Percentiles rank a stretch among this genome's conserved stretches.
Conservation (phyloP, 2,888 invertebrate species). For the Gari tellinella region DNA sequence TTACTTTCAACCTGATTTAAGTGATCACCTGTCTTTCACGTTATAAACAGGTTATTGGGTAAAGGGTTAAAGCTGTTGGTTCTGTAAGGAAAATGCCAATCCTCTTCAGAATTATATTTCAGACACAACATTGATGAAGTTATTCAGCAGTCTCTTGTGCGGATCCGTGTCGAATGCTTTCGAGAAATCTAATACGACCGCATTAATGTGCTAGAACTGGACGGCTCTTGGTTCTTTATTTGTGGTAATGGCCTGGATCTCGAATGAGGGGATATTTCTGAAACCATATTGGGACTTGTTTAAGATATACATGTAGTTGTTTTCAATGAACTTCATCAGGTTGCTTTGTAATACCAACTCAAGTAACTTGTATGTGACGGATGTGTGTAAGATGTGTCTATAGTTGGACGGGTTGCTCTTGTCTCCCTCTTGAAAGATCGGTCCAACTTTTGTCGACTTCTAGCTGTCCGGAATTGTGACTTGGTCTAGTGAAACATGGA, state of each 20-base stretch:
- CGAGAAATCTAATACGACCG: not conserved
- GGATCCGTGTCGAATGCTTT: not conserved
- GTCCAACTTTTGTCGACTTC: not conserved
- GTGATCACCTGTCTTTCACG: too few relatives aligned
- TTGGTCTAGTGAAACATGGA: constrained; percentile 4
- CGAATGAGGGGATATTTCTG: not conserved
- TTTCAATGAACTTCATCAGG: constrained; percentile 1
- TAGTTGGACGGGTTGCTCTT: constrained; percentile 1
- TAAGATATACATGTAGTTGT: not conserved
- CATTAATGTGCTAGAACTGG: not conserved
- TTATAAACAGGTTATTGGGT: too few relatives aligned
- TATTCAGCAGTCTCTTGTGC: constrained; percentile 1
- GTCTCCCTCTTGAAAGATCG: constrained; percentile 3
- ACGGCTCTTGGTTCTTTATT: too few relatives aligned
- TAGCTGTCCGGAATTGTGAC: not conserved
- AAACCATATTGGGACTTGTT: not conserved
- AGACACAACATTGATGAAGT: not conserved
- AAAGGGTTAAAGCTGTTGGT: too few relatives aligned
- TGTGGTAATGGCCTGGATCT: not conserved
- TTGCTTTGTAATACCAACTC: not conserved
- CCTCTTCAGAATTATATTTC: not conserved
- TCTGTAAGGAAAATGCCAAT: not conserved
- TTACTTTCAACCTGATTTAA: too few relatives aligned
- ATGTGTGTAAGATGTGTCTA: not conserved
- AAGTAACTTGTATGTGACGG: not conserved